Evolutionary conservation across 1,140 invertebrate genomes (phyloP).

Genomic region (Diorhabda elongata): DNA sequence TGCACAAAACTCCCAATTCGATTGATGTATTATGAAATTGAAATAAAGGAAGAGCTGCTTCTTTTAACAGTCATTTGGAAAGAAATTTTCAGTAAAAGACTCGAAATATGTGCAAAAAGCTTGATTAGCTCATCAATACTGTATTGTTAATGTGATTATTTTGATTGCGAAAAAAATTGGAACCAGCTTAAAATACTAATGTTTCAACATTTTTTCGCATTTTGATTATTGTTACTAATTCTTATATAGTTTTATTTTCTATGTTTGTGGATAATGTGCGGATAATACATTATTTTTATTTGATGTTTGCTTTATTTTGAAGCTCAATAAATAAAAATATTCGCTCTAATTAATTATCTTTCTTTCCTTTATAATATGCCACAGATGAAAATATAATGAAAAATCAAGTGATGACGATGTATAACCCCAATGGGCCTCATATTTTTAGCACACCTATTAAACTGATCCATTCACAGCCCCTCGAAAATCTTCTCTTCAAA

Average conservation of each 20-base stretch:
- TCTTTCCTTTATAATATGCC: too few relatives aligned
- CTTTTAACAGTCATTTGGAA: background rate
- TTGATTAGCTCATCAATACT: constrained; percentile 5
- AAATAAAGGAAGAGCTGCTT: background rate
- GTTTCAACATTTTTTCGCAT: background rate
- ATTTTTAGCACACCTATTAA: too few relatives aligned
- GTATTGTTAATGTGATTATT: constrained; percentile 2
- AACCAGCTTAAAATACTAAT: background rate
- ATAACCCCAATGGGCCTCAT: too few relatives aligned
- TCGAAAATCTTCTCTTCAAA: too few relatives aligned
- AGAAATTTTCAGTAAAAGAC: background rate
- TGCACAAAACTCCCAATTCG: background rate
- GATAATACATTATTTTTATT: constrained; percentile 13
- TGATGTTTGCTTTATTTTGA: background rate
- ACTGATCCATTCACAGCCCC: too few relatives aligned
- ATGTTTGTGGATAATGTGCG: constrained; percentile 7
- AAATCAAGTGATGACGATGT: too few relatives aligned
- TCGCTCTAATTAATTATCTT: too few relatives aligned
- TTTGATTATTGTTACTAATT: constrained; percentile 15
- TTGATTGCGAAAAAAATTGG: background rate
- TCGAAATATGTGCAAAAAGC: background rate
- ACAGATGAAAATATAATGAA: too few relatives aligned
- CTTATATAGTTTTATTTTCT: constrained; percentile 20
- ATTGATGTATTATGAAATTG: background rate
- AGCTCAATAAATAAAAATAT: background rate